Percentiles rank a stretch among this genome's conserved stretches.
Evolutionary conservation across 2,797 vertebrate species (phyloP).

Genomic region (Acanthornis magna): DNA sequence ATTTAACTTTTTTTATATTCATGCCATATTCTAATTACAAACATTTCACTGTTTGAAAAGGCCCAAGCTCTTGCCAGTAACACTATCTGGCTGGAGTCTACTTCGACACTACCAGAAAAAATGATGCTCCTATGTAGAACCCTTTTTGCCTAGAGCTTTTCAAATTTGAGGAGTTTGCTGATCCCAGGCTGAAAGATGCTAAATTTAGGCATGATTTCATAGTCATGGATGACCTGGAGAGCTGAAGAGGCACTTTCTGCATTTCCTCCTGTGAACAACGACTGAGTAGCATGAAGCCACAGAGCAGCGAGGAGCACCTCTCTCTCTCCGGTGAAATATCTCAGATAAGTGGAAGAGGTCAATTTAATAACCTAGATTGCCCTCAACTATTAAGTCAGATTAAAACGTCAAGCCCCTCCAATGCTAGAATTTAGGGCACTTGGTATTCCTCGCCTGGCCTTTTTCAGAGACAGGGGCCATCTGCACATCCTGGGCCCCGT

Average conservation of each 20-base stretch:
- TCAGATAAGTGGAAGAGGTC: slow-evolving; percentile 64
- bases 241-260: not conserved
- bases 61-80: not conserved
- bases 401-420: slow-evolving; percentile 39
- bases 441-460: not conserved
- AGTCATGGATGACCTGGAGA: not conserved
- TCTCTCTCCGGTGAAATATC: slow-evolving; percentile 45
- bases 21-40: not conserved
- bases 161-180: not conserved
- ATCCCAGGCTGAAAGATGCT: not conserved
- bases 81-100: not conserved
- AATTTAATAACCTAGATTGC: slow-evolving; percentile 71
- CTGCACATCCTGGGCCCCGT: slow-evolving; percentile 7
- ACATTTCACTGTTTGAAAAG: not conserved
- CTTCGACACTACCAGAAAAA: not conserved
- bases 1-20: not conserved
- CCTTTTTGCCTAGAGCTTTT: not conserved
- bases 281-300: slow-evolving; percentile 35
- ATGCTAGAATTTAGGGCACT: slow-evolving; percentile 29
- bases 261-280: not conserved
- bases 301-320: slow-evolving; percentile 14
- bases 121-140: not conserved
- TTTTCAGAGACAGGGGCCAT: not conserved
- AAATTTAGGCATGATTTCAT: not conserved
- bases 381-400: slow-evolving; percentile 59